Conservation (phyloP, 1,140 invertebrate genomes). For the Helicoverpa zea region DNA sequence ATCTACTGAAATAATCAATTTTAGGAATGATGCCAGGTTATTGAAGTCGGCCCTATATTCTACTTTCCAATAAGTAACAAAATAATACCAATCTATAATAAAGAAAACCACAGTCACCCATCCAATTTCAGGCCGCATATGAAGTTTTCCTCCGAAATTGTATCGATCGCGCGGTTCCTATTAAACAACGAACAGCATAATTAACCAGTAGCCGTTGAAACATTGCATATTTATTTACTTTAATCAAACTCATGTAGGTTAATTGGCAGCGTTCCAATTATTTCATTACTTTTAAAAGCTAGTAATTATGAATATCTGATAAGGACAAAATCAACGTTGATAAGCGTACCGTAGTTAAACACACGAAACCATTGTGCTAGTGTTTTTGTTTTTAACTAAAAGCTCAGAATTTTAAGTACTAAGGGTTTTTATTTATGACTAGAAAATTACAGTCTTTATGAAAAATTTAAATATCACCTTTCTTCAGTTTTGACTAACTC, state of each 20-base stretch:
- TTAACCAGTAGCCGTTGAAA: background rate
- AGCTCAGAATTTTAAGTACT: constrained; percentile 25
- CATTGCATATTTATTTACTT: constrained; percentile 13
- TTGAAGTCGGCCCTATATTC: no score
- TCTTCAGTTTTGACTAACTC: no score
- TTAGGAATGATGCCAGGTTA: no score
- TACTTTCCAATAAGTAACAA: background rate
- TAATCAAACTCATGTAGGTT: constrained; percentile 36
- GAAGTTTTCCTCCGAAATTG: background rate
- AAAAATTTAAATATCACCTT: no score
- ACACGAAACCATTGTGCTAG: constrained; percentile 40
- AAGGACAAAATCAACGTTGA: constrained; percentile 39
- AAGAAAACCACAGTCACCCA: background rate
- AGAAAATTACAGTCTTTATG: background rate
- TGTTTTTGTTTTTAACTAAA: constrained; percentile 22
- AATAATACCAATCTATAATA: background rate
- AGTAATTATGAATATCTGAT: constrained; percentile 48
- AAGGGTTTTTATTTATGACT: constrained; percentile 8
- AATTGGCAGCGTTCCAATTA: constrained; percentile 41
- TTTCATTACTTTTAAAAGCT: constrained; percentile 46
- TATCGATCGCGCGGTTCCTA: background rate
- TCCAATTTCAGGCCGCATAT: background rate
- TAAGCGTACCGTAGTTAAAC: constrained; percentile 32
- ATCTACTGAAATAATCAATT: no score
- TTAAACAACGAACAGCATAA: background rate